Conservation (phyloP, 2,113 vertebrate species). For the Lepidothrix coronata region DNA sequence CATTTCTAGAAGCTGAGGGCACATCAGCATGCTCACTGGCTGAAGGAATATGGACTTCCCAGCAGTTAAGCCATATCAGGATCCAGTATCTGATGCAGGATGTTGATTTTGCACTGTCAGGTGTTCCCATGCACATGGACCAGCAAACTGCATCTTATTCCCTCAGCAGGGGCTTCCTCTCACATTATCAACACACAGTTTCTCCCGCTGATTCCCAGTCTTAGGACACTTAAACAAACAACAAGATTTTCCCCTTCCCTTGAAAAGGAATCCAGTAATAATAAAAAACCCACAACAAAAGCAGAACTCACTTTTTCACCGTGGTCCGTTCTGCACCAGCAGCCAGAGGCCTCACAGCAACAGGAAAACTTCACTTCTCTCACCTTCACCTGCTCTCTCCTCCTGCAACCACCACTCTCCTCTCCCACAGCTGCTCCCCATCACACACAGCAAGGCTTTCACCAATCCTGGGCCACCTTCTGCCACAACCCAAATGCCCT, state of each 20-base stretch:
- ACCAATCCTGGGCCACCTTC: rapidly evolving
- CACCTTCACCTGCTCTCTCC: too few species aligned
- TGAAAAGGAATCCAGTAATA: not conserved
- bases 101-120: rapidly evolving
- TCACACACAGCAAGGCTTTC: rapidly evolving
- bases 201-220: not conserved
- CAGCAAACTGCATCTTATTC: not conserved
- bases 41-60: not conserved
- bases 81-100: not conserved
- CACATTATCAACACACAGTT: rapidly evolving
- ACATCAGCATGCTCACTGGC: not conserved
- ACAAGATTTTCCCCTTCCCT: not conserved
- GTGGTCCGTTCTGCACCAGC: not conserved
- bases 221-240: not conserved
- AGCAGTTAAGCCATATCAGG: not conserved
- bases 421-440: rapidly evolving
- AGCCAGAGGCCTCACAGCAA: not conserved
- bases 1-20: not conserved
- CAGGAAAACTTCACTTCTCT: not conserved
- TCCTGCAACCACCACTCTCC: rapidly evolving
- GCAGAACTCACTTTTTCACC: not conserved
- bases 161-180: not conserved
- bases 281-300: not conserved
- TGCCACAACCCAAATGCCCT: not conserved
- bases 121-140: rapidly evolving